These are phyloP conservation scores for Zele albiditarsus DNA, from an alignment of 2,888 invertebrate genomes.

Conservation along the genomic window DNA sequence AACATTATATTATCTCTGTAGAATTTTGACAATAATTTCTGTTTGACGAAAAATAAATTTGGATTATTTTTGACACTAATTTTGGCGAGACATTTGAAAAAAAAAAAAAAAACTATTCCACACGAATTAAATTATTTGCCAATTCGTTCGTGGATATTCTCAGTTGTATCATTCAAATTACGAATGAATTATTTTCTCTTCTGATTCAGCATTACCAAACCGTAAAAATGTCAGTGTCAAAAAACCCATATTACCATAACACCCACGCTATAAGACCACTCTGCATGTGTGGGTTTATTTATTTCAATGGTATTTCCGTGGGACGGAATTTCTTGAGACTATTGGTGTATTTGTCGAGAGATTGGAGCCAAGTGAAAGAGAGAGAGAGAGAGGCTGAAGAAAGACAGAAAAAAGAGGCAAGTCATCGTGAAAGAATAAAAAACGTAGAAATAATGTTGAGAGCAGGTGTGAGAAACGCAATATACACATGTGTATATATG, in stretches of 20 bases:
- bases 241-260: slow-evolving; percentile 34
- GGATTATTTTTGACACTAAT: not conserved
- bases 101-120: not conserved
- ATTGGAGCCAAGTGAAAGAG: not conserved
- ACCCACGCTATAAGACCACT: slow-evolving; percentile 30
- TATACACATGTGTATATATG: not conserved
- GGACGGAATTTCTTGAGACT: slow-evolving; percentile 48
- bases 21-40: not conserved
- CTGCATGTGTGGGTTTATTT: slow-evolving; percentile 45
- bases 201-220: not conserved
- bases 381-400: not conserved
- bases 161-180: not conserved
- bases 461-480: slow-evolving; percentile 16
- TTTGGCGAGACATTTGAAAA: not conserved
- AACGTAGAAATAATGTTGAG: slow-evolving; percentile 5
- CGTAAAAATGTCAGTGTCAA: slow-evolving; percentile 32
- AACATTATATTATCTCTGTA: not conserved
- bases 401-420: slow-evolving; percentile 20
- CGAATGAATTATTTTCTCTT: not conserved
- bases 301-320: slow-evolving; percentile 50
- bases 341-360: slow-evolving; percentile 9
- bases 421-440: slow-evolving; percentile 29
- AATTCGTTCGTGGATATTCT: not conserved
- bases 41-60: not conserved
- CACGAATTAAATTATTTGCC: not conserved